Evolutionary conservation across 2,888 invertebrate species (phyloP).

Genomic region (Diogma glabrata): DNA sequence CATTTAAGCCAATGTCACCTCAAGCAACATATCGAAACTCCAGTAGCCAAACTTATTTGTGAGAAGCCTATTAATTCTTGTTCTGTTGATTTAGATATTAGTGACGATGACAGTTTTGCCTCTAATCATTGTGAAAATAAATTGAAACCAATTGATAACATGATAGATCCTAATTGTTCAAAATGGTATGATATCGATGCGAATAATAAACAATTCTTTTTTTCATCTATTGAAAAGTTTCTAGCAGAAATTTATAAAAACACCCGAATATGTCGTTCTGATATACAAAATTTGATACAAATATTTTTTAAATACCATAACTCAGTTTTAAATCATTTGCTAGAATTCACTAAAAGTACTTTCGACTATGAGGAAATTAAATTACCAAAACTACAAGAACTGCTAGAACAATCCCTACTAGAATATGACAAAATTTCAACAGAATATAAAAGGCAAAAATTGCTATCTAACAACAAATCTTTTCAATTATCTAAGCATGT

Average conservation of each 20-base stretch:
- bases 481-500: neutral
- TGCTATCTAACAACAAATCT: neutral
- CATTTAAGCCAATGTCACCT: neutral
- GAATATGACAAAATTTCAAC: neutral
- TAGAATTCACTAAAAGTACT: neutral
- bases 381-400: too few species aligned
- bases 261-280: neutral
- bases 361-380: too few species aligned
- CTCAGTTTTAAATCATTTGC: neutral
- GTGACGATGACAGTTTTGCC: too few species aligned
- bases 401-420: neutral
- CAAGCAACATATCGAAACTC: neutral
- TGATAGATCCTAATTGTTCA: too few species aligned
- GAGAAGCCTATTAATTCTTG: neutral
- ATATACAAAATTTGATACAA: neutral
- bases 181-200: neutral
- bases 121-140: too few species aligned
- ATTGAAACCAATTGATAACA: too few species aligned
- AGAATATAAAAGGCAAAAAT: neutral
- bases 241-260: neutral
- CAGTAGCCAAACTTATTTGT: neutral
- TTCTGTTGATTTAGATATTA: too few species aligned
- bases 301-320: neutral
- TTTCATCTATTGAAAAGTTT: neutral
- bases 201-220: neutral